Conservation (phyloP, 2,113 vertebrate species). For the Perca schrenkii region DNA sequence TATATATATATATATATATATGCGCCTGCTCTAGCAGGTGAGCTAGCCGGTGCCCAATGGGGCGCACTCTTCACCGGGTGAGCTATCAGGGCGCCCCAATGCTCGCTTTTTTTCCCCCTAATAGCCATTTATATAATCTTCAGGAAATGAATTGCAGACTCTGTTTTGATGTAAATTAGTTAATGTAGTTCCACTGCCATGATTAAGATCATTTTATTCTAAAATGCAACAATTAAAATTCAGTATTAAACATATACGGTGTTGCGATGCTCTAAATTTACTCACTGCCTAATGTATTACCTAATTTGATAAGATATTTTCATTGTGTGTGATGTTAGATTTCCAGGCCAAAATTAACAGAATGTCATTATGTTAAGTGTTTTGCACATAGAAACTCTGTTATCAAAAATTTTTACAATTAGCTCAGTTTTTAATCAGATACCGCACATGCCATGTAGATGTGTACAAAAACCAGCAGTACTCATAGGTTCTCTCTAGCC, state of each 20-base stretch:
- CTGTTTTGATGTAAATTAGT: background rate
- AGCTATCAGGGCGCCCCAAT: no score
- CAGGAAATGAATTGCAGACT: background rate
- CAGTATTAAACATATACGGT: no score
- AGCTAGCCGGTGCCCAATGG: no score
- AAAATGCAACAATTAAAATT: background rate
- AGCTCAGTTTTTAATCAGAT: background rate
- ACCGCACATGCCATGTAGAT: no score
- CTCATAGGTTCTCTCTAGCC: background rate
- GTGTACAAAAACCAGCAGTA: background rate
- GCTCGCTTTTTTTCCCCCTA: background rate
- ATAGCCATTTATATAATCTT: background rate
- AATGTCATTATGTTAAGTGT: background rate
- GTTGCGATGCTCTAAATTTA: background rate
- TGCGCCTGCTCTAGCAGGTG: no score
- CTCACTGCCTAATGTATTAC: background rate
- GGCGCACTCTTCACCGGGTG: no score
- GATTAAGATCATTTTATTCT: background rate
- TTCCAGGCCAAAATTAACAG: no score
- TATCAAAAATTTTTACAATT: background rate
- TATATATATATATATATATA: no score
- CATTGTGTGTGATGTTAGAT: no score
- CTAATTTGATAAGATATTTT: no score
- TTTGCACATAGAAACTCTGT: constrained; percentile 1
- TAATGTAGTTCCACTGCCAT: background rate